These are phyloP conservation scores for Xanthorhoe designata DNA, from an alignment of 2,888 invertebrate genomes.

Conservation along the genomic window DNA sequence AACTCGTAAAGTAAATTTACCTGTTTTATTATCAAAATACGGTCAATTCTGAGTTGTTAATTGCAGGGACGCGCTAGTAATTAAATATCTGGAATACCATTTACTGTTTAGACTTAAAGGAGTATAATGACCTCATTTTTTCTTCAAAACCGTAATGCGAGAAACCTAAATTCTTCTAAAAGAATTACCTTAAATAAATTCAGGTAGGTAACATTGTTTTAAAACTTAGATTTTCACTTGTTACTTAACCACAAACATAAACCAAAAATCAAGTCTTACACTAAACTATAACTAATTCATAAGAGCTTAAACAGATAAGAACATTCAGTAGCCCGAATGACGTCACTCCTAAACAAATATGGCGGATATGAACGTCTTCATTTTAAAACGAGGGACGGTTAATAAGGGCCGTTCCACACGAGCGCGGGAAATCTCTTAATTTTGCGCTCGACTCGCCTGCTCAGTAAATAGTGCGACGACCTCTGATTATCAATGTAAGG, in stretches of 20 bases:
- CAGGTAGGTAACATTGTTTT: background rate
- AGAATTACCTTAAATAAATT: background rate
- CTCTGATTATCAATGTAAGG: conserved; percentile 47
- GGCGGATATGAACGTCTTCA: conserved; percentile 57
- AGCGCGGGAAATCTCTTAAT: conserved; percentile 77
- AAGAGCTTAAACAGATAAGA: conserved; percentile 11
- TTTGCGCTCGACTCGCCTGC: conserved; percentile 61
- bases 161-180: background rate
- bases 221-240: too few relatives aligned
- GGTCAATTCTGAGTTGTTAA: conserved; percentile 40
- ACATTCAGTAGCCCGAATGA: conserved; percentile 29
- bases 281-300: background rate
- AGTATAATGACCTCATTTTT: background rate
- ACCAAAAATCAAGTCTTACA: background rate
- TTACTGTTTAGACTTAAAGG: conserved; percentile 1
- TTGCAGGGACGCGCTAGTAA: conserved; percentile 38
- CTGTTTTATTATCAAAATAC: conserved; percentile 42
- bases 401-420: conserved; percentile 74
- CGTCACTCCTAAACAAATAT: conserved; percentile 54
- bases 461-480: conserved; percentile 44
- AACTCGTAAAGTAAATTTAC: conserved; percentile 47
- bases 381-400: conserved; percentile 64
- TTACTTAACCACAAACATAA: background rate
- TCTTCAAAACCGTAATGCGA: too few relatives aligned
- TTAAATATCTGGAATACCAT: conserved; percentile 31